phyloP scores from a whole-genome alignment of 2,797 vertebrate species.

The Siniperca obscura region DNA sequence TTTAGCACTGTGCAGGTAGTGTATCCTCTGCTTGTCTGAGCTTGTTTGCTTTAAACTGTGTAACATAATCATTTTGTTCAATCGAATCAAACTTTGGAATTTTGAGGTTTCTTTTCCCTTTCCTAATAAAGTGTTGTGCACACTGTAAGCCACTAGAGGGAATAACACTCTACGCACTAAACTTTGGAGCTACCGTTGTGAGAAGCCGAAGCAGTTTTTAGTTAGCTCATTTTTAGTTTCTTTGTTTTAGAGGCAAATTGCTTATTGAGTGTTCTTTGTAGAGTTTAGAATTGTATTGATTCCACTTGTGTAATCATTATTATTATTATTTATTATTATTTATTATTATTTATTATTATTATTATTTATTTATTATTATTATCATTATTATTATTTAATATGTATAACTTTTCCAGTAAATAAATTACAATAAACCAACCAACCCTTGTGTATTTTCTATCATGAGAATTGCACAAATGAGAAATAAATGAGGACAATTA shows the following conservation, averaged over 20 bases:
- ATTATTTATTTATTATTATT: too few relatives aligned
- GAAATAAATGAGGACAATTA: conserved; percentile 24
- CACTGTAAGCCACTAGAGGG: not conserved
- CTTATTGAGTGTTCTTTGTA: not conserved
- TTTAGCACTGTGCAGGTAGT: not conserved
- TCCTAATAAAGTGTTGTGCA: not conserved
- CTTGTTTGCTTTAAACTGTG: not conserved
- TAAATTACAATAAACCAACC: conserved; percentile 11
- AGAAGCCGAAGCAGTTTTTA: not conserved
- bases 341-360: too few relatives aligned
- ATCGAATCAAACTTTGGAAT: not conserved
- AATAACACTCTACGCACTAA: not conserved
- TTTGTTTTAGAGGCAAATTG: not conserved
- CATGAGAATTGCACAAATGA: conserved; percentile 13
- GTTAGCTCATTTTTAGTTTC: not conserved
- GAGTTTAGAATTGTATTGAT: conserved; percentile 1
- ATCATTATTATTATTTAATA: not conserved
- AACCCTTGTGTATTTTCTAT: conserved; percentile 11
- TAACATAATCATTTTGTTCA: not conserved
- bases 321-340: too few relatives aligned
- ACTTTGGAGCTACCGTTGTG: not conserved
- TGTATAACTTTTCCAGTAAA: conserved; percentile 15
- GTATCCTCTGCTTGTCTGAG: not conserved
- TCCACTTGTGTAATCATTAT: not conserved
- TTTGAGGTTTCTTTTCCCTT: not conserved